Base-by-base conservation (phyloP, 2,797 vertebrate genomes). In the Gymnocypris eckloni region DNA sequence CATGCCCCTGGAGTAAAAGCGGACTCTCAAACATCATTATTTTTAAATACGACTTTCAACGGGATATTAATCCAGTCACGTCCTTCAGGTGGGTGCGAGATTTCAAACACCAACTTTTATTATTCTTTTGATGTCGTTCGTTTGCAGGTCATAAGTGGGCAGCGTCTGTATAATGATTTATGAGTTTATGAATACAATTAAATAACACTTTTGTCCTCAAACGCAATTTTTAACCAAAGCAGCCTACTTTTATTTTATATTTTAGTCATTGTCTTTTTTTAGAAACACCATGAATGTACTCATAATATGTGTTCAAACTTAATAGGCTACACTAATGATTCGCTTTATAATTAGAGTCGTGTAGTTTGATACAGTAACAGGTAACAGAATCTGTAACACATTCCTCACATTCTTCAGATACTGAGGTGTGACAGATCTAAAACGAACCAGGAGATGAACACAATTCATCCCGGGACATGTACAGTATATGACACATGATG, bases 41-140 rank as follows among this genome's bases (percentile, higher is more conserved):
- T 50, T 48, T 13, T 5, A 50, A 33, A 28, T 25, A 25, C 25
- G 43, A 54, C 52, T 12, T 37, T 22, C 50, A 43, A 10, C n/a
- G 61, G 25, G n/a, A 28, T 3, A 80, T 20, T 13, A 5, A 22
- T 79, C 70, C 22, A 25, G 4, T 15, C 45, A 22, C 15, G 25
- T 43, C 11, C 15, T 76, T 79, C 13, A 84, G 83, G 83, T 84
- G 39, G 13, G 83, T 70, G 16, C 9, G 43, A 18, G 16, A 11
- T n/a, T 54, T 6, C 2, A 56, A 70, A 28, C 33, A 41, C 0
- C 10, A 77, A 33, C 50, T 77, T 54, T 45, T 56, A 50, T 50
- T 43, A 48, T 22, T 20, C 6, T 48, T 67, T 7, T 33, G 61
- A 67, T 37, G 12, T 6, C 13, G 39, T 45, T 28, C 8, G 7